These are phyloP conservation scores for Talpa occidentalis DNA, from an alignment of 2,113 vertebrate genomes.

Conservation along the genomic window DNA sequence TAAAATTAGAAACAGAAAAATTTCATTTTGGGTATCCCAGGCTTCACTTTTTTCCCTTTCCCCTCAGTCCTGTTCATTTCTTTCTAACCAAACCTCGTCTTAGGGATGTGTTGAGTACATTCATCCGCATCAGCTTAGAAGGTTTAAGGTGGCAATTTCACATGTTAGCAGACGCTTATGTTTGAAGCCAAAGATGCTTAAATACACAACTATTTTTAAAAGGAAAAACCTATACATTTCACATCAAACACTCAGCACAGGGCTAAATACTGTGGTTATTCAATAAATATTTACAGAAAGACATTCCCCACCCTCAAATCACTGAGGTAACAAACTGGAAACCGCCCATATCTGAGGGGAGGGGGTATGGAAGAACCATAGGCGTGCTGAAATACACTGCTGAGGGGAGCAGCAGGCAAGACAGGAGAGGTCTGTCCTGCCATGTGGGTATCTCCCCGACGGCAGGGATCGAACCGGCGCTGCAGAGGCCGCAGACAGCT, in stretches of 20 bases:
- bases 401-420: too few species aligned
- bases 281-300: constrained; percentile 42
- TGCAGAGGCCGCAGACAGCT: too few species aligned
- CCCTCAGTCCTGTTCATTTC: not conserved
- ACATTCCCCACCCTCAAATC: not conserved
- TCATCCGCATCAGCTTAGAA: not conserved
- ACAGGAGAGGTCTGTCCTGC: too few species aligned
- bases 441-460: too few species aligned
- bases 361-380: not conserved
- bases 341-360: not conserved
- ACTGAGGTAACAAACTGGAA: constrained; percentile 29
- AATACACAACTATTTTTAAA: not conserved
- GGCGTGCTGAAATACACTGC: too few species aligned
- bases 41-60: not conserved
- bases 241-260: not conserved
- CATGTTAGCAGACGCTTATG: not conserved
- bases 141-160: not conserved
- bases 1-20: constrained; percentile 31
- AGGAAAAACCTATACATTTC: not conserved
- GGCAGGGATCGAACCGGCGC: too few species aligned
- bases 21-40: constrained; percentile 33
- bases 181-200: constrained; percentile 29
- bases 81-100: not conserved
- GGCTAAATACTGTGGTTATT: not conserved
- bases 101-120: not conserved